A percentile compares a stretch with the other conserved stretches of the same genome.
Conservation (phyloP, 2,888 invertebrate species). For the Pecten maximus region DNA sequence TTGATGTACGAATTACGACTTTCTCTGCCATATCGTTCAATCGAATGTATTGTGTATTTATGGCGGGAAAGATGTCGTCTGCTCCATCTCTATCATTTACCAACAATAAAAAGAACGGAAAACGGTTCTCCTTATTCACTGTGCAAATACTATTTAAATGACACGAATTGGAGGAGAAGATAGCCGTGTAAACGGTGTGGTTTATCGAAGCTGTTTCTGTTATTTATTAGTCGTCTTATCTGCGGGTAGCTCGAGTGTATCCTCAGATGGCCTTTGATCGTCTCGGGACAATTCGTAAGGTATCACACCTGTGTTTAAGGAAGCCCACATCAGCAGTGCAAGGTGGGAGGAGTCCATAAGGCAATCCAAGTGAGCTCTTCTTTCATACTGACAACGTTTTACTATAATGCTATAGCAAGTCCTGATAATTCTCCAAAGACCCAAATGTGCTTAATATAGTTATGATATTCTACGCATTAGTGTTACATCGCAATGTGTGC, state of each 20-base stretch:
- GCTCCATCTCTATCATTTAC: constrained; percentile 40
- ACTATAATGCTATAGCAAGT: not conserved
- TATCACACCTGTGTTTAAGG: constrained; percentile 4
- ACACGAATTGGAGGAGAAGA: constrained; percentile 17
- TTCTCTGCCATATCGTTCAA: constrained; percentile 35
- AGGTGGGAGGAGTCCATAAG: not conserved
- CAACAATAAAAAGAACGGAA: constrained; percentile 41
- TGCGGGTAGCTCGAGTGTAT: constrained; percentile 10
- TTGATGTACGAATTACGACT: constrained; percentile 41
- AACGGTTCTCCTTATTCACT: constrained; percentile 30
- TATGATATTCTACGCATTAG: too few relatives aligned
- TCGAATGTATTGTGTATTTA: constrained; percentile 37
- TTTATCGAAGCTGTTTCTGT: not conserved
- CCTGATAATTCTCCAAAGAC: not conserved
- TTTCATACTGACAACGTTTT: not conserved
- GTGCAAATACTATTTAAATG: constrained; percentile 35
- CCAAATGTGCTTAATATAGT: too few relatives aligned
- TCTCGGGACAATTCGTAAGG: not conserved
- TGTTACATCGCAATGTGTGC: too few relatives aligned
- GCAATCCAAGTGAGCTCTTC: not conserved
- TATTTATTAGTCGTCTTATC: constrained; percentile 19
- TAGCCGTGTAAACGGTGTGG: constrained; percentile 23
- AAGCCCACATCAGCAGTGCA: not conserved
- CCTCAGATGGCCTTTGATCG: constrained; percentile 21
- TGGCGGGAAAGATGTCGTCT: constrained; percentile 38